Evolutionary conservation across 2,888 invertebrate genomes (phyloP), one percentile per base, ranked within the genome.

Genomic region (Pseudococcus jackbeardsleyi): DNA sequence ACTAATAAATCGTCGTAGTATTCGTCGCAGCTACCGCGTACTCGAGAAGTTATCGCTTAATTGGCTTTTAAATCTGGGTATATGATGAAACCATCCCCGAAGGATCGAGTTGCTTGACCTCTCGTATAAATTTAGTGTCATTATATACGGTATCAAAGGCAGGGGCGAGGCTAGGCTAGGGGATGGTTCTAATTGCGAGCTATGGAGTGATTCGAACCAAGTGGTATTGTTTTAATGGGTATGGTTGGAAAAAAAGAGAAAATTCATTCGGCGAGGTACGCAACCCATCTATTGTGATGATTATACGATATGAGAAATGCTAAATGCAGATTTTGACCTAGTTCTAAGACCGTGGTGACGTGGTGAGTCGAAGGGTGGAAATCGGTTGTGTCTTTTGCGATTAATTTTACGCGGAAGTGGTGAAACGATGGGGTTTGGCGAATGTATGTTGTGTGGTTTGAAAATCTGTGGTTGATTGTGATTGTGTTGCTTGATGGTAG

Each of bases 51-150:
- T 72, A 72, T 72, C 72, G 72, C 33, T 72, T 72, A 72, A 72
- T 72, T 72, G 72, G 72, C 72, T 72, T 72, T 72, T 72, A 72
- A 72, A 72, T 72, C 72, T 72, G 72, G 33, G 33, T 72, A 33
- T 72, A 22, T 72, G 33, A 26, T 33, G 72, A 33, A 33, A 64
- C 64, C 64, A 64, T 22, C n/a, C 72, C 72, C 72, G 33, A 17
- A 72, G 72, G 72, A 72, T 72, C 26, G 72, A 39, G 72, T 72
- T 33, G 72, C 33, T 72, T 72, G 72, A 72, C 72, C 72, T 72
- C 22, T 64, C 11, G 64, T 64, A 59, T 42, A 19, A n/a, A n/a
- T 64, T 19, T 64, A 22, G 22, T 64, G 64, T 64, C 64, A 19
- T 64, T 64, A 22, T 22, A 64, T 9, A n/a, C 59, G n/a, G n/a